Percentiles rank a stretch among this genome's conserved stretches.
Evolutionary conservation across 2,113 vertebrate species (phyloP).

Genomic region (Lycaon pictus): DNA sequence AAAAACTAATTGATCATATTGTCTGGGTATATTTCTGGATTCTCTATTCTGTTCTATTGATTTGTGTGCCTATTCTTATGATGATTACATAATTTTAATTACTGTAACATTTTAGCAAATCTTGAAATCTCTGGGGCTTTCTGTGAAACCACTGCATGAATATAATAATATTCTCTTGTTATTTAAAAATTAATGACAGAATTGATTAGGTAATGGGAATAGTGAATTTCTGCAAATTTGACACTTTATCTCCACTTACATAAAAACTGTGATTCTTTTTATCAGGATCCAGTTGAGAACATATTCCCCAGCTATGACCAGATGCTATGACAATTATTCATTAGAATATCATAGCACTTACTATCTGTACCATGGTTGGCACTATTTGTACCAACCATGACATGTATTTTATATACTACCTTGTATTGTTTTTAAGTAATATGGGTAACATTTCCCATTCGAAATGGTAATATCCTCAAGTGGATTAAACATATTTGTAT

Average conservation of each 20-base stretch:
- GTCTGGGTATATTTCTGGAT: background rate
- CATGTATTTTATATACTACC: background rate
- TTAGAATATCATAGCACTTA: background rate
- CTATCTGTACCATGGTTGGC: background rate
- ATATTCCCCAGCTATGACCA: background rate
- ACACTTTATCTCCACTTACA: background rate
- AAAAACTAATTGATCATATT: background rate
- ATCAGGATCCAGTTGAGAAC: background rate
- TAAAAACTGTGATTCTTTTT: background rate
- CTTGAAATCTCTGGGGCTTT: background rate
- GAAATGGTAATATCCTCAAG: background rate
- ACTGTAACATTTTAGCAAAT: background rate
- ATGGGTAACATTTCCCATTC: background rate
- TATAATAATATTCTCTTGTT: background rate
- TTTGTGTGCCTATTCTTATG: background rate
- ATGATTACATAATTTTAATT: background rate
- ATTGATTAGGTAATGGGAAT: background rate
- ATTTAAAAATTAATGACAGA: slow-evolving; percentile 23
- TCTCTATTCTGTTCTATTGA: background rate
- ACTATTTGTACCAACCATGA: background rate
- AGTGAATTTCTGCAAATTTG: background rate
- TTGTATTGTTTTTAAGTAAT: background rate
- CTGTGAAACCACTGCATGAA: background rate
- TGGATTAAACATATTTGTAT: background rate
- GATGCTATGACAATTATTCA: background rate